phyloP scores from a whole-genome alignment of 2,113 vertebrate species.

The Carassius carassius region DNA sequence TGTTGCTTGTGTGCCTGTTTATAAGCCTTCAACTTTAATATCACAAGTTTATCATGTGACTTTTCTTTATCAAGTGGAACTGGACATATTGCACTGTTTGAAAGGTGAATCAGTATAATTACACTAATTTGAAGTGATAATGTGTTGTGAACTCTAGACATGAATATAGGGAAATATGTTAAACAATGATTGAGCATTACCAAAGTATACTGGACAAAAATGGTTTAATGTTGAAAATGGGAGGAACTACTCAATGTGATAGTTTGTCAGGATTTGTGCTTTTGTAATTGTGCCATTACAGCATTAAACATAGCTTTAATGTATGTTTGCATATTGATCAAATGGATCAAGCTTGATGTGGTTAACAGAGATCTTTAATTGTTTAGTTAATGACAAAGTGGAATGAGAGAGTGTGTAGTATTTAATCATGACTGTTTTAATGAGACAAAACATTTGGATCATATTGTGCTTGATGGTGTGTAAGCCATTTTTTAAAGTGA shows the following conservation, averaged over 20 bases:
- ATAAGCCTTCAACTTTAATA: background rate
- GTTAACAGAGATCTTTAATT: conserved; percentile 5
- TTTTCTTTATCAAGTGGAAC: no score
- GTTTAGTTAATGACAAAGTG: background rate
- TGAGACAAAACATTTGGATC: background rate
- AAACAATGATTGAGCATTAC: no score
- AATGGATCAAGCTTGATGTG: background rate
- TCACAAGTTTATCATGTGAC: background rate
- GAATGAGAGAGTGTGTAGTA: background rate
- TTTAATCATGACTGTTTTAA: background rate
- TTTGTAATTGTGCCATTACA: background rate
- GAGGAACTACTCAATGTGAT: no score
- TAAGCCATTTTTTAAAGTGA: background rate
- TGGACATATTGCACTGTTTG: no score
- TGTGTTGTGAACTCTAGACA: no score
- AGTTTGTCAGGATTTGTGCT: no score
- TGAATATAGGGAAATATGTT: no score
- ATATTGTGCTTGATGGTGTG: background rate
- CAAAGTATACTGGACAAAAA: no score
- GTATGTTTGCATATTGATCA: conserved; percentile 1
- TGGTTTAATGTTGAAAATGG: no score
- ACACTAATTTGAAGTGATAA: no score
- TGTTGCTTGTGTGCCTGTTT: no score
- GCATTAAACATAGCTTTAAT: background rate
- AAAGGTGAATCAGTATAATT: background rate